phyloP scores from a whole-genome alignment of 2,113 vertebrate genomes.

The Hymenochirus boettgeri region DNA sequence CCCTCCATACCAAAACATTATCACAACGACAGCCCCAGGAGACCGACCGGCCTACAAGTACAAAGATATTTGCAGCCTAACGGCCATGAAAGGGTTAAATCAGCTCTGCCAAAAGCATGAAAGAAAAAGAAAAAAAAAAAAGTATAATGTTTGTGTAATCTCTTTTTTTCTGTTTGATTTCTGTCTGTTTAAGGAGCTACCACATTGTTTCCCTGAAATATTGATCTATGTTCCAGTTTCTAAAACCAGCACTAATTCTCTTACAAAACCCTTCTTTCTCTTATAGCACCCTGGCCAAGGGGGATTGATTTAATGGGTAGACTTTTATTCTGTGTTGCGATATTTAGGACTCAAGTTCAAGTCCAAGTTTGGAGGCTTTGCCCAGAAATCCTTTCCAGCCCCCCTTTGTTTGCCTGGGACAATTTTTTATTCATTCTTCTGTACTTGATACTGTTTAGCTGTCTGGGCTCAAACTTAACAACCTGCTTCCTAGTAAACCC shows the following conservation, averaged over 20 bases:
- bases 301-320: constrained; percentile 31
- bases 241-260: constrained; percentile 9
- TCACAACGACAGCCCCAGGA: constrained; percentile 39
- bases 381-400: constrained; percentile 55
- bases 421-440: constrained; percentile 61
- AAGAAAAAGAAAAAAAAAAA: too few relatives aligned
- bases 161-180: too few relatives aligned
- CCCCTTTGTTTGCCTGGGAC: constrained; percentile 67
- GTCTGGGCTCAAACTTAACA: constrained; percentile 61
- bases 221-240: constrained; percentile 5
- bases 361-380: constrained; percentile 65
- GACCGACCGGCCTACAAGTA: constrained; percentile 26
- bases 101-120: neutral
- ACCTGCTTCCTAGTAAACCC: constrained; percentile 54
- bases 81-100: constrained; percentile 26
- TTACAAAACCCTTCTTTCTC: constrained; percentile 14
- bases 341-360: constrained; percentile 65
- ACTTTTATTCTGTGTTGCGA: constrained; percentile 28
- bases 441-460: constrained; percentile 60
- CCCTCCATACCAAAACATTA: constrained; percentile 40
- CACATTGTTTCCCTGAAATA: neutral
- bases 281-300: constrained; percentile 28
- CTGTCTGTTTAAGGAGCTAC: too few relatives aligned
- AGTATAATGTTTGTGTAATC: neutral
- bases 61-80: constrained; percentile 13